Percentiles rank a stretch among this genome's conserved stretches.
phyloP scores from a whole-genome alignment of 1,140 invertebrate genomes.

The Olivierus martensii region DNA sequence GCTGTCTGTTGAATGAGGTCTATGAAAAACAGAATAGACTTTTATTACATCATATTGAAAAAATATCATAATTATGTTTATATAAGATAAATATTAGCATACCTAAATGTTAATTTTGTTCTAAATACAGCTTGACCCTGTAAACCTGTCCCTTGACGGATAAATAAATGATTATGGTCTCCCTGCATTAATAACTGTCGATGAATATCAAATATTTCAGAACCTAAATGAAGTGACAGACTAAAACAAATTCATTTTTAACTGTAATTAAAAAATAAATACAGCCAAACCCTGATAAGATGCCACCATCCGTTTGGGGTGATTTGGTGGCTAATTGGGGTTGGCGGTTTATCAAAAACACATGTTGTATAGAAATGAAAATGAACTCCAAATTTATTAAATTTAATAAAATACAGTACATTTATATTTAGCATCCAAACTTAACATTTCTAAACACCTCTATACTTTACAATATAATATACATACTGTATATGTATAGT shows the following conservation, averaged over 20 bases:
- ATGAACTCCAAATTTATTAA: no score
- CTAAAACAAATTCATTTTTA: conserved; percentile 34
- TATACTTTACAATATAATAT: no score
- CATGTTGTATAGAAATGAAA: no score
- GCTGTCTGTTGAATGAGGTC: conserved; percentile 91
- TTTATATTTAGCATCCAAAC: no score
- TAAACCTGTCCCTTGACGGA: conserved; percentile 92
- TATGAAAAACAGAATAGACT: conserved; percentile 14
- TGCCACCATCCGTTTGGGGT: no score
- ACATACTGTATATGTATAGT: no score
- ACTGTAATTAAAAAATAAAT: no score
- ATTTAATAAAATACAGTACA: no score
- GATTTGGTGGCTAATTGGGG: no score
- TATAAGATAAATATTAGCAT: background rate
- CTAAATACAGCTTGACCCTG: conserved; percentile 94
- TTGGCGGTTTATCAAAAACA: no score
- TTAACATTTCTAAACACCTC: no score
- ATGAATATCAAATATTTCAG: conserved; percentile 96
- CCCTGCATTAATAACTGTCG: conserved; percentile 75
- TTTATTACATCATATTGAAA: background rate
- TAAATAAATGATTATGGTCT: conserved; percentile 88
- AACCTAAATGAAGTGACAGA: conserved; percentile 91
- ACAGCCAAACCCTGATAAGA: no score
- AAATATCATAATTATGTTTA: background rate
- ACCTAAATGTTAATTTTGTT: conserved; percentile 88